Evolutionary conservation across 2,113 vertebrate genomes (phyloP).

Genomic region (Xiphophorus hellerii): DNA sequence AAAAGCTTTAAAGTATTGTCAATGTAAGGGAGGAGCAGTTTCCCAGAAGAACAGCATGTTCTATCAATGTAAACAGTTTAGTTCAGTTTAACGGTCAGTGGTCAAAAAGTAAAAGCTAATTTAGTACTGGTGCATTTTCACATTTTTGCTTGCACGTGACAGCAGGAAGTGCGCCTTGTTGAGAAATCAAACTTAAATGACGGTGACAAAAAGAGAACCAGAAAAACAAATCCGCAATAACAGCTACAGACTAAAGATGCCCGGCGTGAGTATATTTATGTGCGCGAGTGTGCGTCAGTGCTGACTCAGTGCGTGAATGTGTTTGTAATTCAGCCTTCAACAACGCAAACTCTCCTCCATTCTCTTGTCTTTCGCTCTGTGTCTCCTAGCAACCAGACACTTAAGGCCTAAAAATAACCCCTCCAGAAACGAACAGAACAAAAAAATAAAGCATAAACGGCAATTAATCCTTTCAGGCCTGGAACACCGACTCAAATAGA

Average conservation of each 20-base stretch:
- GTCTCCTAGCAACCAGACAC: conserved; percentile 86
- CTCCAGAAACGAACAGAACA: conserved; percentile 81
- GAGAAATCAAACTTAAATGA: conserved; percentile 31
- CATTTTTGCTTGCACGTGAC: conserved; percentile 26
- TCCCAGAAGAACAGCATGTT: neutral
- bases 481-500: conserved; percentile 75
- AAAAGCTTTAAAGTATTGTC: neutral
- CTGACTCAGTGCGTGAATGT: conserved; percentile 83
- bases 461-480: conserved; percentile 82
- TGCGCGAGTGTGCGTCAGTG: conserved; percentile 72
- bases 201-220: conserved; percentile 53
- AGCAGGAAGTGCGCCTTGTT: conserved; percentile 15
- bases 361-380: conserved; percentile 61
- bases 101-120: neutral
- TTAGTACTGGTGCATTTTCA: neutral
- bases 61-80: neutral
- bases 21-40: neutral
- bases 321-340: conserved; percentile 84
- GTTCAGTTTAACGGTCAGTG: neutral
- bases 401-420: conserved; percentile 84
- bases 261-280: conserved; percentile 52
- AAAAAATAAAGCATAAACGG: conserved; percentile 83
- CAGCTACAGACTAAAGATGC: conserved; percentile 60
- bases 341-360: conserved; percentile 81
- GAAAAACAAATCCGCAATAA: conserved; percentile 72